Evolutionary conservation across 1,140 invertebrate species (phyloP), one percentile per base, ranked within the genome.

Genomic region (Drosophila auraria): DNA sequence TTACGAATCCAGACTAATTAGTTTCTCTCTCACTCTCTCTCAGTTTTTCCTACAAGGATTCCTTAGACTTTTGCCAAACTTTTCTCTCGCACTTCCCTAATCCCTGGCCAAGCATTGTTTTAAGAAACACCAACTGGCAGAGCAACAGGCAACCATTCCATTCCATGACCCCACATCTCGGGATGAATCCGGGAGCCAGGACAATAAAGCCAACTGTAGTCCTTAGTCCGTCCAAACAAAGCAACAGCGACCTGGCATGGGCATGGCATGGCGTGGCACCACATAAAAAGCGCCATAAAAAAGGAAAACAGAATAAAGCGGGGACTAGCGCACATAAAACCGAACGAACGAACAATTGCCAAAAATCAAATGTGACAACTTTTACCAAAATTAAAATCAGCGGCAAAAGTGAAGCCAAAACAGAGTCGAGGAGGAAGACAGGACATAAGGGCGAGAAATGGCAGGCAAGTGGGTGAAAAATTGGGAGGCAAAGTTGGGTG

Each of bases 331-430:
- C 51, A 78, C 78, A 90, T 90, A 90, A 89, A 89, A 84, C 74
- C 86, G 80, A 89, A 90, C 81, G 81, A 89, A 84, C 86, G 80
- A 89, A 89, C 84, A 89, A 89, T 90, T 90, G 86, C 86, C 87
- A 66, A 78, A 89, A 89, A 89, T 89, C 84, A 89, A 89, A 89
- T 90, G 84, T 89, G 86, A 89, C 84, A 89, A 90, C 84, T 89
- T 89, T 89, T 90, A 90, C 84, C 82, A 84, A 89, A 89, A 89
- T 89, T 89, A 89, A 89, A 90, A 89, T 89, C 86, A 76, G 74
- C 84, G 81, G 81, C 78, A 70, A 82, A 84, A 79, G 74, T 57
- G 33, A 82, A 75, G 78, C 80, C 80, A 83, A 70, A 69, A 77
- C 73, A 77, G 72, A 50, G 44, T 30, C 40, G 45, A 8, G 25